Evolutionary conservation across 2,888 invertebrate species (phyloP), one percentile per base, ranked within the genome.

Genomic region (Pheosia gnoma): DNA sequence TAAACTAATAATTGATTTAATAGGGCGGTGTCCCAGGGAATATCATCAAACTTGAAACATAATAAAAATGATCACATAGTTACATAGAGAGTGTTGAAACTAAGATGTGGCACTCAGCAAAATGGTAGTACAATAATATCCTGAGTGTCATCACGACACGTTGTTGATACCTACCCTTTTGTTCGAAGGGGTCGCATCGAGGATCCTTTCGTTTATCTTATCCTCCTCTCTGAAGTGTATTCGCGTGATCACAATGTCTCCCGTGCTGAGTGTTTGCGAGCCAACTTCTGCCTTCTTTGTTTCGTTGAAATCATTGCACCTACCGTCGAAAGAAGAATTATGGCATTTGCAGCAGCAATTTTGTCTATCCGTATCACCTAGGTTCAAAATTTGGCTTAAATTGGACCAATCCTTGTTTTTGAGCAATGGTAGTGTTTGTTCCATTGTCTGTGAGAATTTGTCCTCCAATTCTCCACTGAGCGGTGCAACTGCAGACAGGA

Each of bases 241-340:
- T 89, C 97, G 96, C 55, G 98, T 98, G 79, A 98, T 97, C 60
- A 98, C 98, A 81, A 98, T 97, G 85, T 98, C 98, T 58, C 98
- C 98, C 25, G 98, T 98, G 84, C 98, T 98, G 57, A 98, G 94
- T 3, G 98, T 98, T 89, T 98, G 98, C 63, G 96, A 96, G 45
- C 95, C 96, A 65, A 95, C 94, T 75, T 95, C 95, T 9, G 83
- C 70, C 71, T 91, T 89, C 82, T 89, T 89, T 68, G 83, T 86
- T 86, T 91, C 89, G 84, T 91, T 86, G 91, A 94, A 82, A 89
- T 90, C 81, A 86, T 89, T 89, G 83, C 88, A 90, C 75, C 88
- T 90, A 66, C 90, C 87, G 52, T 89, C 90, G 67, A 86, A 85
- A 72, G 85, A 89, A 61, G 87, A 79, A 76, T 87, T 91, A 88